Conservation (phyloP, 2,888 invertebrate species). For the Pharmacophagus antenor region DNA sequence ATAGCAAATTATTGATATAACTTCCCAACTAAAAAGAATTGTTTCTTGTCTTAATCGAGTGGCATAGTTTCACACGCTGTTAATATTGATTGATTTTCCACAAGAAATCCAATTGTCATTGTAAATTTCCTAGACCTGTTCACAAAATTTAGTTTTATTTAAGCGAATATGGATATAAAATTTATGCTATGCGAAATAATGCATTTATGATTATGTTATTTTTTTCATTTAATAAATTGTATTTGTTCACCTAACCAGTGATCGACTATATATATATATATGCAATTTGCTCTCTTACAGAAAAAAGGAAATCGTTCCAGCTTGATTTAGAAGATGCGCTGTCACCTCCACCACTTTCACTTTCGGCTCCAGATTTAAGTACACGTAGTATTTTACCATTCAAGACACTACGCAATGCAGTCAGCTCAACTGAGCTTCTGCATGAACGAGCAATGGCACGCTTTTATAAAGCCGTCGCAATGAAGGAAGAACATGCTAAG, state of each 20-base stretch:
- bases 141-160: background rate
- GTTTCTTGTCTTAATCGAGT: no score
- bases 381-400: conserved; percentile 69
- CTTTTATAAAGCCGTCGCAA: conserved; percentile 88
- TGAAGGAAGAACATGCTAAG: conserved; percentile 84
- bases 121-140: background rate
- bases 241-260: background rate
- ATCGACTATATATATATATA: background rate
- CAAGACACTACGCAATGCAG: conserved; percentile 85
- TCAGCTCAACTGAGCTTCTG: conserved; percentile 90
- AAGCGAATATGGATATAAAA: background rate
- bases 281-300: conserved; percentile 45
- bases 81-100: no score
- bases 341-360: conserved; percentile 89
- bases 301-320: conserved; percentile 81
- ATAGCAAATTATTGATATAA: no score
- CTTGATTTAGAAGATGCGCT: conserved; percentile 84
- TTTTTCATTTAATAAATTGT: background rate
- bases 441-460: conserved; percentile 91
- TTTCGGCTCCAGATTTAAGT: conserved; percentile 90
- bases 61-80: no score
- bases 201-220: background rate
- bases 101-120: no score
- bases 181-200: background rate
- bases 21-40: no score